Percentiles rank a stretch among this genome's conserved stretches.
Conservation (phyloP, 2,888 invertebrate genomes). For the Eupithecia insigniata region DNA sequence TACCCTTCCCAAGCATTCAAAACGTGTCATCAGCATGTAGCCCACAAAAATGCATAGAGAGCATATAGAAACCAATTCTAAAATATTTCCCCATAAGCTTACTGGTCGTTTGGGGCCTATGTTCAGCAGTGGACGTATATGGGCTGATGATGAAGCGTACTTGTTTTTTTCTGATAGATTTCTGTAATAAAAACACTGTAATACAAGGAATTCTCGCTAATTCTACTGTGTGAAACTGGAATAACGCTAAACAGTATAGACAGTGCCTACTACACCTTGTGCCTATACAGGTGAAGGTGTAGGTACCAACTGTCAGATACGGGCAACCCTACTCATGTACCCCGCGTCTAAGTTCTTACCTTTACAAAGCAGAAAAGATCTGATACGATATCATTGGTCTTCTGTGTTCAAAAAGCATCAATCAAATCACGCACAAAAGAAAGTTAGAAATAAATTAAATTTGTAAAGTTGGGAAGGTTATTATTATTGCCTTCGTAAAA, state of each 20-base stretch:
- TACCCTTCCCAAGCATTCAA: too few relatives aligned
- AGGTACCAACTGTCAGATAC: background rate
- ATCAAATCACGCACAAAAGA: background rate
- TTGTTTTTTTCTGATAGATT: too few relatives aligned
- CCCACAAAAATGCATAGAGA: too few relatives aligned
- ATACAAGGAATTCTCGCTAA: background rate
- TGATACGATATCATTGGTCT: background rate
- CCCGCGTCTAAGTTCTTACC: background rate
- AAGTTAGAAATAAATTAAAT: background rate
- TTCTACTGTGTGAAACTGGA: background rate
- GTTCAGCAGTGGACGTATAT: too few relatives aligned
- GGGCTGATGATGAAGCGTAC: too few relatives aligned
- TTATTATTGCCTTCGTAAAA: too few relatives aligned
- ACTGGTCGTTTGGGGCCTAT: too few relatives aligned
- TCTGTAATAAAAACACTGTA: too few relatives aligned
- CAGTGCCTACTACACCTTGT: background rate
- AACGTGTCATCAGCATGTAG: too few relatives aligned
- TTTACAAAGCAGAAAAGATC: background rate
- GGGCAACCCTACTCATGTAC: constrained; percentile 2
- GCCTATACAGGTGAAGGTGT: background rate
- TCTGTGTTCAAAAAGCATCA: background rate
- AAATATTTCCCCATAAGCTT: too few relatives aligned
- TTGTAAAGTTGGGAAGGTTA: background rate
- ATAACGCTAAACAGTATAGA: background rate
- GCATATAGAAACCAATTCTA: too few relatives aligned